Percentiles rank a stretch among this genome's conserved stretches.
phyloP scores from a whole-genome alignment of 1,140 invertebrate species.

The Aphelenchoides fujianensis region DNA sequence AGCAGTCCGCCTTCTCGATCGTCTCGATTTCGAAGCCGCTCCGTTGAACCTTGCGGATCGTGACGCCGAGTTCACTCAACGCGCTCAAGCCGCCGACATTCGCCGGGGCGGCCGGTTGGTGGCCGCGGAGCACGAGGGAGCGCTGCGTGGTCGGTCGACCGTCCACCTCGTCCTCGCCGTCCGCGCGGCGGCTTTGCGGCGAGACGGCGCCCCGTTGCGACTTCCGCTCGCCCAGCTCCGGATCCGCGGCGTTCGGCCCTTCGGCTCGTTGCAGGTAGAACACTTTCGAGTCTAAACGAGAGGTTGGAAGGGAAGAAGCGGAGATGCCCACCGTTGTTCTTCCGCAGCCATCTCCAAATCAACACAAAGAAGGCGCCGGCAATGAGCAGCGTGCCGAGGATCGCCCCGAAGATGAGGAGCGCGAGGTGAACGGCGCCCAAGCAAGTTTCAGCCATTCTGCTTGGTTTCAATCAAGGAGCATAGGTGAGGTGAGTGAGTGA shows the following conservation, averaged over 20 bases:
- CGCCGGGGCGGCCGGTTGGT: not conserved
- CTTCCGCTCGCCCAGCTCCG: not conserved
- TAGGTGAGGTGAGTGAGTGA: too few species aligned
- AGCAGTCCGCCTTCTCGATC: conserved; percentile 7
- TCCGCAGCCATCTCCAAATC: not conserved
- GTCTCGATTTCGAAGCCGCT: conserved; percentile 8
- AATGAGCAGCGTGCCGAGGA: not conserved
- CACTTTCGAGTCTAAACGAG: not conserved
- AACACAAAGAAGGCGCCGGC: not conserved
- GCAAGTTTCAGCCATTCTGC: conserved; percentile 9
- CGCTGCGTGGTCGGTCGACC: not conserved
- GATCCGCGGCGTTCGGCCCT: not conserved
- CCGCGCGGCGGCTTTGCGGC: not conserved
- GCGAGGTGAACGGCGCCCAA: not conserved
- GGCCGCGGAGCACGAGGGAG: not conserved
- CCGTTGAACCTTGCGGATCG: not conserved
- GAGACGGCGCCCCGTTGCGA: not conserved
- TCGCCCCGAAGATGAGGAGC: not conserved
- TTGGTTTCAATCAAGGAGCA: too few species aligned
- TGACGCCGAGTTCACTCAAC: conserved; percentile 8
- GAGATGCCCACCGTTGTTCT: not conserved
- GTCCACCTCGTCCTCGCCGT: not conserved
- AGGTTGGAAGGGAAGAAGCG: not conserved
- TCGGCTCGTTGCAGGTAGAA: not conserved
- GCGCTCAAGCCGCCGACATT: not conserved